Conservation (phyloP, 2,113 vertebrate genomes). For the Nansenia antarctica region DNA sequence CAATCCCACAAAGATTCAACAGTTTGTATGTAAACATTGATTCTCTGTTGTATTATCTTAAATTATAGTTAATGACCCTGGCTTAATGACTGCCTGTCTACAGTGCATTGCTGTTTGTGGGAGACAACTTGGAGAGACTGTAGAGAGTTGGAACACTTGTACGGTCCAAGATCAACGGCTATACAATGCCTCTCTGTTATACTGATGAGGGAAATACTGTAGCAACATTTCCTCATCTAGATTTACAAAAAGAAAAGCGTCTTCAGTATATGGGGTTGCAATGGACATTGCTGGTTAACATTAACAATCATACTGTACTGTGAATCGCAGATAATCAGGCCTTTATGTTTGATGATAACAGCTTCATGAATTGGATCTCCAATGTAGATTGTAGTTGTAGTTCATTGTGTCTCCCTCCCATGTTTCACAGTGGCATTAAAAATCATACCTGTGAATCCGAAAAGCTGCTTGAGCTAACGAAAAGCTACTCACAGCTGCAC, state of each 20-base stretch:
- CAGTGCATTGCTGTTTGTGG: too few species aligned
- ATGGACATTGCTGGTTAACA: too few species aligned
- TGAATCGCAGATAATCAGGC: background rate
- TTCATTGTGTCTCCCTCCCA: too few species aligned
- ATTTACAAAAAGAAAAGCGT: background rate
- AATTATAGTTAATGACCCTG: constrained; percentile 8
- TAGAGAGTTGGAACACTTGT: background rate
- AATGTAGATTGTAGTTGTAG: too few species aligned
- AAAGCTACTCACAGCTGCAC: background rate
- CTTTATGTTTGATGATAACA: too few species aligned
- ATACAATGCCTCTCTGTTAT: background rate
- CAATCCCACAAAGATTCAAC: constrained; percentile 20
- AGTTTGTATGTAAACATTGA: constrained; percentile 21
- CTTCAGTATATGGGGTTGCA: background rate
- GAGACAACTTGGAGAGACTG: background rate
- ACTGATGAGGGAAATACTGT: background rate
- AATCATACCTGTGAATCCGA: background rate
- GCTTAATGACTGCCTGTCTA: constrained; percentile 15
- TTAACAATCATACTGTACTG: background rate
- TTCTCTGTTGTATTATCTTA: background rate
- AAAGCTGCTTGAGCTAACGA: background rate
- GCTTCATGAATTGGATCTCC: background rate
- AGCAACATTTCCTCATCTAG: background rate
- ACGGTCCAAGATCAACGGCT: constrained; percentile 1
- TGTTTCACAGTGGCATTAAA: background rate